These are phyloP conservation scores for Meleagris gallopavo DNA, from an alignment of 2,113 vertebrate genomes.

Conservation along the genomic window DNA sequence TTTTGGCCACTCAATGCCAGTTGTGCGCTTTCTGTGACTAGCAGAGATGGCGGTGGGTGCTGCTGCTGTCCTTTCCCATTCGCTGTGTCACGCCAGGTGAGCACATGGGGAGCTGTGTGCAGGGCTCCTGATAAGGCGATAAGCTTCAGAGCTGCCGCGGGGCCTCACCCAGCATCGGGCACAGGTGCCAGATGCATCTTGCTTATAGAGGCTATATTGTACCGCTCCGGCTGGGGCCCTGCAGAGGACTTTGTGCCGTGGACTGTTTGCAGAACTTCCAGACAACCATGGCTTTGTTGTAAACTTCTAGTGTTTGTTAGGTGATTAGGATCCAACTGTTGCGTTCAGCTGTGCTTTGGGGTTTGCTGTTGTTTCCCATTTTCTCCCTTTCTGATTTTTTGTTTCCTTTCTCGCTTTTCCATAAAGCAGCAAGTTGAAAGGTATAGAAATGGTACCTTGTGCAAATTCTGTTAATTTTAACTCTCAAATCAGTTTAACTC, in stretches of 20 bases:
- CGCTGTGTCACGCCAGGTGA: background rate
- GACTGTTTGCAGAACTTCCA: background rate
- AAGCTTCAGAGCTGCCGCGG: fast-evolving
- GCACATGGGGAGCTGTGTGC: background rate
- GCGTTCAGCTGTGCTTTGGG: background rate
- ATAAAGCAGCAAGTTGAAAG: background rate
- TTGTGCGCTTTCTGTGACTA: background rate
- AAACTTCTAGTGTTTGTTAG: background rate
- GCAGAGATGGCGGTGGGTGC: background rate
- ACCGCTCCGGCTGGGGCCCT: background rate
- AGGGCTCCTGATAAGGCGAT: fast-evolving
- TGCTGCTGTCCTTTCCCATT: fast-evolving
- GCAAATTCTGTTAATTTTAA: background rate
- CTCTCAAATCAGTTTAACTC: background rate
- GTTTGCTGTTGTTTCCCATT: background rate
- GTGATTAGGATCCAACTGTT: background rate
- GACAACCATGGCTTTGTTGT: background rate
- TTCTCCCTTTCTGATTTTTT: background rate
- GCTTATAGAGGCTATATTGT: background rate
- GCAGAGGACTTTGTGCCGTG: background rate
- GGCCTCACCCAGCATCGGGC: background rate
- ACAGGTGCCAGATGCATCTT: background rate
- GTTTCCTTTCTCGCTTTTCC: background rate
- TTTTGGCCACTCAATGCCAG: background rate
- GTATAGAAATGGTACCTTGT: background rate